Evolutionary conservation across 1,140 invertebrate species (phyloP).

Genomic region (Dysdera silvatica): DNA sequence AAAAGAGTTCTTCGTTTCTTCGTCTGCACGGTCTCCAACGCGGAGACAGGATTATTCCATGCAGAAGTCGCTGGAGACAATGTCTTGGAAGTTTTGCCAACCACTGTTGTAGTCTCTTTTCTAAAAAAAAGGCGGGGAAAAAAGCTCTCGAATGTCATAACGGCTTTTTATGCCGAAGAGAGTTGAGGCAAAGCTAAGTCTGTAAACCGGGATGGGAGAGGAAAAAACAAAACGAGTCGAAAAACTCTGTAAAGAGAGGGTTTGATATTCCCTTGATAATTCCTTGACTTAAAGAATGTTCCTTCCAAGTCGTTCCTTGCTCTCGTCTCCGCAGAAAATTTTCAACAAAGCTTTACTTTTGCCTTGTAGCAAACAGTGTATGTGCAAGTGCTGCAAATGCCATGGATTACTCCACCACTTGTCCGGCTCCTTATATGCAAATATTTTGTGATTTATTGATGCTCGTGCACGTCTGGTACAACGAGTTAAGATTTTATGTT

Average conservation of each 20-base stretch:
- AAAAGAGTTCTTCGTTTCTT: slow-evolving; percentile 24
- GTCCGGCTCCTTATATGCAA: no score
- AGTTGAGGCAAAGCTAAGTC: slow-evolving; percentile 30
- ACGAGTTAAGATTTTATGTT: no score
- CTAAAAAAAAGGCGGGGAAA: slow-evolving; percentile 2
- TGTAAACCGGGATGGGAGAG: slow-evolving; percentile 21
- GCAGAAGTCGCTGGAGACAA: slow-evolving; percentile 25
- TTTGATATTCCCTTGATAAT: slow-evolving; percentile 20
- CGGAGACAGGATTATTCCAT: slow-evolving; percentile 25
- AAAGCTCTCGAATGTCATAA: slow-evolving; percentile 29
- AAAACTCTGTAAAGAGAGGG: slow-evolving; percentile 20
- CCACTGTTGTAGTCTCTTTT: slow-evolving; percentile 24
- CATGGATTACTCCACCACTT: no score
- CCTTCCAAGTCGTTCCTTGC: no score
- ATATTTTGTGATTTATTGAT: no score
- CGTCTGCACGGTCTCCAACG: slow-evolving; percentile 5
- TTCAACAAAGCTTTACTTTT: no score
- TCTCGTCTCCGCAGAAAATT: no score
- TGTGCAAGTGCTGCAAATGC: no score
- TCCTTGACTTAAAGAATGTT: no score
- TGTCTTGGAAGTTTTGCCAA: slow-evolving; percentile 26
- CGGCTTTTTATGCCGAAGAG: slow-evolving; percentile 26
- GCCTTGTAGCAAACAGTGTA: no score
- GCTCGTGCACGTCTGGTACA: no score
- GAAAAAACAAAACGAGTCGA: slow-evolving; percentile 11